These are phyloP conservation scores for Drosophila affinis DNA, from an alignment of 2,888 invertebrate species.

Conservation along the genomic window DNA sequence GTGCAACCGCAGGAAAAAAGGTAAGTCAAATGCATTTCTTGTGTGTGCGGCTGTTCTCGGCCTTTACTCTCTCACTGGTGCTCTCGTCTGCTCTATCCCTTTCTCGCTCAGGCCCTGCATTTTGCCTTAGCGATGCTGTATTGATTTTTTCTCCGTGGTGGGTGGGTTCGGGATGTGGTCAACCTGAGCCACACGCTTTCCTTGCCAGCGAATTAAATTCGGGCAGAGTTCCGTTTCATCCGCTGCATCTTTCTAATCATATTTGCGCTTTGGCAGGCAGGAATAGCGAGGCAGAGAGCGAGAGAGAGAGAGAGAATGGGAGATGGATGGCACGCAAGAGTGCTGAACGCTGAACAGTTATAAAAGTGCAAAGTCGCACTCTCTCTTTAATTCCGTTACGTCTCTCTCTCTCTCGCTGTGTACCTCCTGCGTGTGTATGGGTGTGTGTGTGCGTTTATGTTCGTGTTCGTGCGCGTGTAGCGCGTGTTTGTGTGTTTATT, in stretches of 20 bases:
- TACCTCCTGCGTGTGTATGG: not conserved
- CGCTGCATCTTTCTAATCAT: constrained; percentile 28
- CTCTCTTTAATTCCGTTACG: constrained; percentile 1
- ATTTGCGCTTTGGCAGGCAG: constrained; percentile 18
- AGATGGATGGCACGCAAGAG: not conserved
- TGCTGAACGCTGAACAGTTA: constrained; percentile 21
- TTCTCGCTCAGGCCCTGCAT: constrained; percentile 20
- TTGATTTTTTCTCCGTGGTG: constrained; percentile 69
- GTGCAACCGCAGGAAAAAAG: constrained; percentile 34
- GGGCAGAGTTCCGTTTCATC: constrained; percentile 15
- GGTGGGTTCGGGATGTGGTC: constrained; percentile 41
- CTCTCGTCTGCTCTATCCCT: constrained; percentile 1
- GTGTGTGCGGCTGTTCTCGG: constrained; percentile 9
- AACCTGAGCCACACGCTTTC: not conserved
- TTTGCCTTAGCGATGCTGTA: constrained; percentile 68
- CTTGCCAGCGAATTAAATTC: constrained; percentile 6
- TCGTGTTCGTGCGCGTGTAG: not conserved
- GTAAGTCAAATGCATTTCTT: constrained; percentile 39
- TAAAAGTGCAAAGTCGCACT: constrained; percentile 36
- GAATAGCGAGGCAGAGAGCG: constrained; percentile 3
- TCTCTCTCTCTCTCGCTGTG: not conserved
- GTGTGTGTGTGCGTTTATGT: not conserved
- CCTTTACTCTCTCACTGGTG: constrained; percentile 11
- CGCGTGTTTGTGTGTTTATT: constrained; percentile 6
- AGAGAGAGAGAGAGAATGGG: not conserved